phyloP scores from a whole-genome alignment of 1,140 invertebrate genomes.

The Chelonus insularis region DNA sequence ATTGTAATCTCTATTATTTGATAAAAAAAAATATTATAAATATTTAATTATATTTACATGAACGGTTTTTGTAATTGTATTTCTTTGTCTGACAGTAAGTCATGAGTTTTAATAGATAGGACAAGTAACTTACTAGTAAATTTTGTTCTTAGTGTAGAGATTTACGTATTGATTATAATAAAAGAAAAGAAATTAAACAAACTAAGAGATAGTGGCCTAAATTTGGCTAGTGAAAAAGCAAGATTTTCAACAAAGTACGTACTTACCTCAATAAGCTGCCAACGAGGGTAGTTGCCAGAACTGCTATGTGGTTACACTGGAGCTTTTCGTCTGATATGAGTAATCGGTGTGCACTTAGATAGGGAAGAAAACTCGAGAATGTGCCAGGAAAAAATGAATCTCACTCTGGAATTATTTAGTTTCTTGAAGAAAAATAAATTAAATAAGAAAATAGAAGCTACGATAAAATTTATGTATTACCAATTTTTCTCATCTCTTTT shows the following conservation, averaged over 20 bases:
- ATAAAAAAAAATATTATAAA: too few relatives aligned
- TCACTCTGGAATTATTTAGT: slow-evolving; percentile 24
- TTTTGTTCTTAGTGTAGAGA: too few relatives aligned
- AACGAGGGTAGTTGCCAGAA: slow-evolving; percentile 24
- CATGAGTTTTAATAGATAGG: too few relatives aligned
- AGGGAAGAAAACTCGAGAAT: background rate
- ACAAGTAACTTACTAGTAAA: too few relatives aligned
- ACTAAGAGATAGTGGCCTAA: slow-evolving; percentile 20
- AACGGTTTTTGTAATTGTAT: too few relatives aligned
- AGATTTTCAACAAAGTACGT: slow-evolving; percentile 23
- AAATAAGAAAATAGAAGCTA: slow-evolving; percentile 3
- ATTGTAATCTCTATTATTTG: too few relatives aligned
- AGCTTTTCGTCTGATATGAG: slow-evolving; percentile 15
- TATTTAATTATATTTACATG: too few relatives aligned
- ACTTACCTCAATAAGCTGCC: slow-evolving; percentile 29
- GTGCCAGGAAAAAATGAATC: slow-evolving; percentile 29
- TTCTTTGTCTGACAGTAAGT: too few relatives aligned
- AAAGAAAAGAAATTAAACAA: too few relatives aligned
- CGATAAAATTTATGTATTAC: too few relatives aligned
- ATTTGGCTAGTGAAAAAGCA: slow-evolving; percentile 20
- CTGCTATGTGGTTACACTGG: background rate
- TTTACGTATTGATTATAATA: too few relatives aligned
- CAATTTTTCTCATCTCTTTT: background rate
- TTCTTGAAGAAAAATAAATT: background rate
- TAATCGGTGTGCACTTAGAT: slow-evolving; percentile 15